Evolutionary conservation across 2,113 vertebrate genomes (phyloP).

Genomic region (Emydocephalus ijimae): DNA sequence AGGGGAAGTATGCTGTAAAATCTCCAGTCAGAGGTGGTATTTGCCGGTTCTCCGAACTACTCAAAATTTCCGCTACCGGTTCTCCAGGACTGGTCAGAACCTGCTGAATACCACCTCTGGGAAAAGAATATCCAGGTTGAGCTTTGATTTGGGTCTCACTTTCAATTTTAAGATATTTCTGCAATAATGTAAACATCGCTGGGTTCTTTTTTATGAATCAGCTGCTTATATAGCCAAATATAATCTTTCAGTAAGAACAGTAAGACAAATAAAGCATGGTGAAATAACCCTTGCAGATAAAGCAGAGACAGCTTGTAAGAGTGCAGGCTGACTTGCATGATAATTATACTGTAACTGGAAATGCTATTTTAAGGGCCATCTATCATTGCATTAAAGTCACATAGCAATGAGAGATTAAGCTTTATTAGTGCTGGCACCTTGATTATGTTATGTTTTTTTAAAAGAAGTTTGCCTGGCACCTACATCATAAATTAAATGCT

Average conservation of each 20-base stretch:
- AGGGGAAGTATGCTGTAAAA: too few relatives aligned
- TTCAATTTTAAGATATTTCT: slow-evolving; percentile 44
- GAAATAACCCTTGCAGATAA: not conserved
- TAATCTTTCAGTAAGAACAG: slow-evolving; percentile 5
- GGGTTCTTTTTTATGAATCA: slow-evolving; percentile 8
- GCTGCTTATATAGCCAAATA: not conserved
- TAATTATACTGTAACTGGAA: not conserved
- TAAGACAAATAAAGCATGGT: slow-evolving; percentile 18
- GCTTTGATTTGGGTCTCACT: slow-evolving; percentile 10
- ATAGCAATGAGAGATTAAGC: not conserved
- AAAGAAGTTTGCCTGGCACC: not conserved
- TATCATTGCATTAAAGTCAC: not conserved
- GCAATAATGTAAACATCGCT: slow-evolving; percentile 44
- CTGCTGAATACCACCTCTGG: too few relatives aligned
- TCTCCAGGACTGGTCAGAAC: too few relatives aligned
- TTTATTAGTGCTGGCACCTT: not conserved
- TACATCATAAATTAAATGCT: not conserved
- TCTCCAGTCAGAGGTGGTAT: too few relatives aligned
- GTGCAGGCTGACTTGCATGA: not conserved
- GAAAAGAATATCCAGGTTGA: not conserved
- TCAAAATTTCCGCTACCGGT: too few relatives aligned
- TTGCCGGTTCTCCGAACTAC: too few relatives aligned
- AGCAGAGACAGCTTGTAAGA: not conserved
- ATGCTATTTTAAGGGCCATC: not conserved
- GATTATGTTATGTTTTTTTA: not conserved